Evolutionary conservation across 1,140 invertebrate genomes (phyloP).

Genomic region (Scaptomyza montana): DNA sequence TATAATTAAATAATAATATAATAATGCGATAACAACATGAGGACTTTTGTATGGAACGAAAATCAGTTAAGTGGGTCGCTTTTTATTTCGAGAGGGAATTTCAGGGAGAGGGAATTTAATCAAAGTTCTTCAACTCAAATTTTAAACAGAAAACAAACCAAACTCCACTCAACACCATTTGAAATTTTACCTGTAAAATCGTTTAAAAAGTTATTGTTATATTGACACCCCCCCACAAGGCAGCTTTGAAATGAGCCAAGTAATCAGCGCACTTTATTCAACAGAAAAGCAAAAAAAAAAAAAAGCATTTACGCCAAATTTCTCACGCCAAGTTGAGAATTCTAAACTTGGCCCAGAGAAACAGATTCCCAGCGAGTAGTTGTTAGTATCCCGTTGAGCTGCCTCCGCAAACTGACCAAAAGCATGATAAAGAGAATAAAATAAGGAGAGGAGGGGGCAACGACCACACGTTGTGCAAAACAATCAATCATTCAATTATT

Average conservation of each 20-base stretch:
- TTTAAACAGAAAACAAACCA: too few species aligned
- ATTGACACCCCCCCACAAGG: slow-evolving; percentile 9
- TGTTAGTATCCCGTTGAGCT: slow-evolving; percentile 52
- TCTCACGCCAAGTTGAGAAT: slow-evolving; percentile 5
- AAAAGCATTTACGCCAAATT: slow-evolving; percentile 28
- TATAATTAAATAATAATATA: too few species aligned
- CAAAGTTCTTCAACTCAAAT: too few species aligned
- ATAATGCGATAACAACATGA: too few species aligned
- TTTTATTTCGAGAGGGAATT: too few species aligned
- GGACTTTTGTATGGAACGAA: too few species aligned
- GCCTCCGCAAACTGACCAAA: slow-evolving; percentile 49
- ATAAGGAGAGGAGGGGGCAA: not conserved
- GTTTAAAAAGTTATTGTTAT: slow-evolving; percentile 16
- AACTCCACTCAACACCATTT: not conserved
- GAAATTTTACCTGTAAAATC: not conserved
- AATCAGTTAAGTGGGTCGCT: too few species aligned
- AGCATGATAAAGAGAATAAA: not conserved
- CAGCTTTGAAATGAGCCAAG: slow-evolving; percentile 7
- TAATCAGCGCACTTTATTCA: slow-evolving; percentile 40
- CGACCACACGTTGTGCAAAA: slow-evolving; percentile 59
- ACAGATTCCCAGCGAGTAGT: slow-evolving; percentile 51
- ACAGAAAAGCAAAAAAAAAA: not conserved
- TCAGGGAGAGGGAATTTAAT: too few species aligned
- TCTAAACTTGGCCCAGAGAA: slow-evolving; percentile 36
- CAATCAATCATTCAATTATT: slow-evolving; percentile 77